Percentiles rank a stretch among this genome's conserved stretches.
These are phyloP conservation scores for Ochlodes sylvanus DNA, from an alignment of 2,888 invertebrate genomes.

Conservation along the genomic window DNA sequence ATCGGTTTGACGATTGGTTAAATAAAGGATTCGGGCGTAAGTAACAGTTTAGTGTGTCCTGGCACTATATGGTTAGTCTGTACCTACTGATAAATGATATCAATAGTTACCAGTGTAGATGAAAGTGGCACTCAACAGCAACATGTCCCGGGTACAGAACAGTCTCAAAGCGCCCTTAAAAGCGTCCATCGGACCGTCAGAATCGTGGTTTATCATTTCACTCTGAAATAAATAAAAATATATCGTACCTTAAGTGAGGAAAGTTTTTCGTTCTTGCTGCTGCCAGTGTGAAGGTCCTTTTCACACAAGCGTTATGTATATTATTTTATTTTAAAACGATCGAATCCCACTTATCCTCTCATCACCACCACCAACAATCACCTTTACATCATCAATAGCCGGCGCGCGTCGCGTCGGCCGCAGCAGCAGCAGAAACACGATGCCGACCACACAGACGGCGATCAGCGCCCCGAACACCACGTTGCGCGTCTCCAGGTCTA, in stretches of 20 bases:
- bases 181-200: constrained; percentile 87
- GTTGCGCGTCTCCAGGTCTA: constrained; percentile 89
- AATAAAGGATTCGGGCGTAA: too few species aligned
- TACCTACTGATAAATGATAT: too few species aligned
- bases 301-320: too few species aligned
- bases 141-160: constrained; percentile 93
- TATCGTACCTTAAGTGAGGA: too few species aligned
- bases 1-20: too few species aligned
- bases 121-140: constrained; percentile 93
- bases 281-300: too few species aligned
- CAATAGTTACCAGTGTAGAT: constrained; percentile 92
- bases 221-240: constrained; percentile 61
- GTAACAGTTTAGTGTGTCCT: too few species aligned
- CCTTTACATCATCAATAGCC: constrained; percentile 74
- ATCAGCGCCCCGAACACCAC: constrained; percentile 93
- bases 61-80: too few species aligned
- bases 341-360: too few species aligned
- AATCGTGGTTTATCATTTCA: constrained; percentile 71
- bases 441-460: constrained; percentile 89
- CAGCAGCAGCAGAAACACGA: constrained; percentile 87
- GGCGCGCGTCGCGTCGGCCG: constrained; percentile 81
- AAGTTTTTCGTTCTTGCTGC: too few species aligned
- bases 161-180: constrained; percentile 90
- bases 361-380: constrained; percentile 42
- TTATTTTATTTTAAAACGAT: too few species aligned